Evolutionary conservation across 2,113 vertebrate genomes (phyloP), one percentile per base, ranked within the genome.

Genomic region (Thryonomys swinderianus): DNA sequence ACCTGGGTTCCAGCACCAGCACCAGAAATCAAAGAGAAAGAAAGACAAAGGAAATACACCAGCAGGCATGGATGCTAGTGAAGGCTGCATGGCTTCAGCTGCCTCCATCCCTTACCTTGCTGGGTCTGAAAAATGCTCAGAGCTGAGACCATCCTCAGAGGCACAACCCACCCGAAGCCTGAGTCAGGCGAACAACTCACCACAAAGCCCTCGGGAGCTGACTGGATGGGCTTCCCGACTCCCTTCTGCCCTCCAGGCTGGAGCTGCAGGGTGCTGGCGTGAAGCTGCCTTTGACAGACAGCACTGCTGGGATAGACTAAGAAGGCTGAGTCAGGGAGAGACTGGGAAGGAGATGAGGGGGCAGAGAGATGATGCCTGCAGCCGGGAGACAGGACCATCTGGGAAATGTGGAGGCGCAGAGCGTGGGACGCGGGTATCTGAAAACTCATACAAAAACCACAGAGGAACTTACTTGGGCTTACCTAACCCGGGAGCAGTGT

Each of bases 391-490:
- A 20, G 78, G 83, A 90, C 93, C 85, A 90, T 84, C 92, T 92
- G 90, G 85, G 96, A 95, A 97, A 85, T 64, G 87, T 93, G 94
- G 92, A 83, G 95, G 90, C 96, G 12, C 84, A 94, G 74, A 93
- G 80, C 83, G 55, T 84, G 80, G 73, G 83, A 80, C 71, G 78
- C 7, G 40, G 14, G 59, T 81, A 82, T 81, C 73, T 86, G 51
- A 93, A 93, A 92, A 64, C 66, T 51, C 62, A 86, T 53, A 57
- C 25, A 83, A 91, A n/a, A 85, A 40, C 62, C 93, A 83, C 67
- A 53, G 20, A 4, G 34, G 90, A 62, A 51, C 71, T 91, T 79
- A 32, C 20, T 93, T 51, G 73, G 45, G 34, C 67, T 83, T 74
- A 91, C 80, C 61, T 73, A 48, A 40, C 37, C 79, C 11, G 14